Evolutionary conservation across 2,113 vertebrate genomes (phyloP), one percentile per base, ranked within the genome.

Genomic region (Gila orcuttii): DNA sequence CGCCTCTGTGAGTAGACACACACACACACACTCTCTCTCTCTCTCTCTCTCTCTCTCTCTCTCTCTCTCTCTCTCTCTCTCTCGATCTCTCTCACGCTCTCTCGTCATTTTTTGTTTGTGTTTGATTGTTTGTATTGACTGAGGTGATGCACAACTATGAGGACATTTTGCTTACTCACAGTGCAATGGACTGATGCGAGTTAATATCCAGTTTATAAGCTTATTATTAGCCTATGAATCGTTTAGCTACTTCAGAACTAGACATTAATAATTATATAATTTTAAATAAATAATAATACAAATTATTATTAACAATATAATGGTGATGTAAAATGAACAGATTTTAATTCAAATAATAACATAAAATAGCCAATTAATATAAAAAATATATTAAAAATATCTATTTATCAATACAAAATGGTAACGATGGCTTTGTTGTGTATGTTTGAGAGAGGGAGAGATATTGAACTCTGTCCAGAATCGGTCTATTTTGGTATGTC

Each of bases 1-100:
- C 89, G 91, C 17, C 83, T 94, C 6, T 76, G 94, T 95, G 90
- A 95, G 94, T 95, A 71, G 12, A n/a, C n/a, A n/a, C n/a, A n/a
- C n/a, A n/a, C n/a, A n/a, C n/a, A 23, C 36, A 3, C 13, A 31
- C 33, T 2, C 57, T 33, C 55, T 15, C 39, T 28, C 31, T n/a
- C 50, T 55, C 87, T 28, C 50, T 36, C 86, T 33, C 76, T 80
- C 75, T 60, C 85, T 28, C 31, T 45, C 50, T 60, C 88, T 42
- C 77, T 84, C 69, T 55, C 85, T 45, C 33, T 62, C 52, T 68
- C 87, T 33, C 78, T 85, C 71, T 66, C 83, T 25, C 25, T 47
- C 55, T 60, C 87, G 31, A 62, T 80, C 75, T 60, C 82, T 17
- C 42, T n/a, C 50, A 50, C 88, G 31, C 77, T 80, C 75, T 42